A percentile compares a stretch with the other conserved stretches of the same genome.
phyloP scores from a whole-genome alignment of 2,888 invertebrate species.

The Gymnoscelis rufifasciata region DNA sequence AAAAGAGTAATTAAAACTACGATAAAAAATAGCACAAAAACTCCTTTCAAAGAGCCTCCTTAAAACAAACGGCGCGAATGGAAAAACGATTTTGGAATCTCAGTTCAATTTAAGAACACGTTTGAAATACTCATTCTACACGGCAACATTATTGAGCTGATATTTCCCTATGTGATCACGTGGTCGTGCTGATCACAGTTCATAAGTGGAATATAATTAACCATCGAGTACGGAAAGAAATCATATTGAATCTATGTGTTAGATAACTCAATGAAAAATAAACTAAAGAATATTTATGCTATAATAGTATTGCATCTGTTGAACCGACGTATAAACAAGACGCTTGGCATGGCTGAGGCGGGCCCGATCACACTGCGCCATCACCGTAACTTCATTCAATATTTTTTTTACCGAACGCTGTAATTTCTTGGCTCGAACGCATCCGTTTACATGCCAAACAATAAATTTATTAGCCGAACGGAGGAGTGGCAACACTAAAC shows the following conservation, averaged over 20 bases:
- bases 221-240: too few relatives aligned
- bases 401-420: slow-evolving; percentile 76
- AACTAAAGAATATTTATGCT: slow-evolving; percentile 30
- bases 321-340: slow-evolving; percentile 58
- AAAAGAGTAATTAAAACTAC: slow-evolving; percentile 70
- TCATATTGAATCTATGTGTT: too few relatives aligned
- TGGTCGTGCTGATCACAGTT: too few relatives aligned
- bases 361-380: slow-evolving; percentile 68
- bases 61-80: slow-evolving; percentile 1
- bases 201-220: too few relatives aligned
- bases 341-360: slow-evolving; percentile 66
- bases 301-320: slow-evolving; percentile 53
- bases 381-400: slow-evolving; percentile 75
- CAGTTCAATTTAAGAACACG: not conserved
- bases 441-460: slow-evolving; percentile 79
- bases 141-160: too few relatives aligned
- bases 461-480: slow-evolving; percentile 77
- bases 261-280: too few relatives aligned
- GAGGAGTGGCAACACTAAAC: slow-evolving; percentile 74
- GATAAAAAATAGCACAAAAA: slow-evolving; percentile 61
- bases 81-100: not conserved
- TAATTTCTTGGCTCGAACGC: slow-evolving; percentile 79
- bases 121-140: not conserved
- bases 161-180: too few relatives aligned
- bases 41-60: slow-evolving; percentile 15